Evolutionary conservation across 2,113 vertebrate genomes (phyloP), one percentile per base, ranked within the genome.

Genomic region (Neotoma lepida): DNA sequence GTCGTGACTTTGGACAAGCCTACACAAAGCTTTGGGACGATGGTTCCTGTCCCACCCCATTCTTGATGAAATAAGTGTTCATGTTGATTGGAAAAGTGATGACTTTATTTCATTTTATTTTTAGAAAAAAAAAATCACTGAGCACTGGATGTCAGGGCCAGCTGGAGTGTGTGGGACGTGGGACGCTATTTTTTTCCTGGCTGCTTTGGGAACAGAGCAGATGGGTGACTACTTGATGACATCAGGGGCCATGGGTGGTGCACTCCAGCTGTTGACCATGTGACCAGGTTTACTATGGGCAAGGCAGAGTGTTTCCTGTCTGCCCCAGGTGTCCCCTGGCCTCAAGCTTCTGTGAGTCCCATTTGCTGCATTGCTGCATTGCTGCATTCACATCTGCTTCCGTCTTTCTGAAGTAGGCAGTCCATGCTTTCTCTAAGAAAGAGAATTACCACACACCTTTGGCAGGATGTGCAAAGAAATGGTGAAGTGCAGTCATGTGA

Each of bases 121-220:
- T 98, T 98, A 98, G 98, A 97, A 97, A 95, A 91, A 98, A 95
- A 87, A 97, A 97, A 49, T 78, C 86, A 66, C 96, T 88, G 91
- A 97, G 94, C 98, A 96, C 98, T 98, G 98, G 98, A 97, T 98
- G 97, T 97, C 77, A 94, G 95, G 97, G 98, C 98, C 98, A 98
- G 98, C 98, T 98, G 98, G 98, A 98, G 98, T 97, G 98, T 96
- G 98, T 98, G 97, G 98, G 98, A 98, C 90, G 98, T 96, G 97
- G 97, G 94, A 90, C 95, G 96, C 97, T 98, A 98, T 98, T 98
- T 98, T 98, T 98, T 86, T 98, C 98, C 97, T 88, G 35, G 96
- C 93, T 95, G 96, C 96, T 98, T 96, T 92, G 95, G 98, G 97
- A 98, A 97, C 96, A 78, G 84, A 98, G 97, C 98, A 98, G 98